Evolutionary conservation across 1,140 invertebrate species (phyloP), one percentile per base, ranked within the genome.

Genomic region (Leptinotarsa texana): DNA sequence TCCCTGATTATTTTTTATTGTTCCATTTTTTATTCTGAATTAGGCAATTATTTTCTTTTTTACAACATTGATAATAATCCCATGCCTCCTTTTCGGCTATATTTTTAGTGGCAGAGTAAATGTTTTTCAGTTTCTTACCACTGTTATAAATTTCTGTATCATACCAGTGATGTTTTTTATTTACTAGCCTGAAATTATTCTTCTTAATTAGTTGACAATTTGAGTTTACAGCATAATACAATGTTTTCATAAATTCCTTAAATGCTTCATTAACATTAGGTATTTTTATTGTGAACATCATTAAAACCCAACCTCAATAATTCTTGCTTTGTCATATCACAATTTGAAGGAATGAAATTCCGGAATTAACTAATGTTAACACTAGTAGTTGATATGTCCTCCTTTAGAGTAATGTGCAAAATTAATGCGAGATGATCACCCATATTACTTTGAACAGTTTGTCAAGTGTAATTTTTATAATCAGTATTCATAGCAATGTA

Each of bases 201-300:
- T 61, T 61, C 18, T 18, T 61, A 6, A 24, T 24, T 24, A 61
- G 15, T 61, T 61, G 5, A 11, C 11, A 61, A 11, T 61, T 61
- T 61, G 5, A 18, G 5, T 6, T 18, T 61, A 61, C 13, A 61
- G 57, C 57, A 61, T 1, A 61, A 18, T 61, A 1, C 18, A 61
- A 18, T 61, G 57, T 61, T 61, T 61, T 11, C 57, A 61, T 61
- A 18, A 61, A 61, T 61, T 61, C 57, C 57, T 18, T 61, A 18
- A 61, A 61, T 61, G 57, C 57, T 61, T 61, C 57, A 61, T 61
- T 61, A 18, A 61, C 57, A 61, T 61, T n/a, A n/a, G n/a, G n/a
- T 22, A 22, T 22, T 22, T 22, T 22, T 22, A 22, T 22, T 22
- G 22, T 22, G 2, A 22, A 22, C 22, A 22, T 22, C 22, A 22